These are phyloP conservation scores for Menidia menidia DNA, from an alignment of 2,797 vertebrate genomes.

Conservation along the genomic window DNA sequence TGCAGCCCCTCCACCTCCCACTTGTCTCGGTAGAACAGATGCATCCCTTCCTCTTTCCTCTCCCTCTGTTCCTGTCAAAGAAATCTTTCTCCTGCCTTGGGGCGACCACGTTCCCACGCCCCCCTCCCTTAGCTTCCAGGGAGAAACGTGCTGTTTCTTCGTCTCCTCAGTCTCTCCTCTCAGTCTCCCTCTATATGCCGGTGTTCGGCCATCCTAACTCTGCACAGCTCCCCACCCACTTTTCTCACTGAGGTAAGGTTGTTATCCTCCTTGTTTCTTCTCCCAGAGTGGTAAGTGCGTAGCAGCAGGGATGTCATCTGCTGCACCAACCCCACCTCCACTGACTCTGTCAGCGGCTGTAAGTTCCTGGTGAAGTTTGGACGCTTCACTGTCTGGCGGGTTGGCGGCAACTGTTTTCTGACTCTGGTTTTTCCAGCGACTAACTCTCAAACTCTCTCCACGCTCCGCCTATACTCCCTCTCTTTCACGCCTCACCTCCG, in stretches of 20 bases:
- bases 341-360: conserved; percentile 64
- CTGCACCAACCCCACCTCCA: conserved; percentile 50
- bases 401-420: conserved; percentile 54
- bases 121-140: conserved; percentile 43
- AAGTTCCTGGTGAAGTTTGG: conserved; percentile 72
- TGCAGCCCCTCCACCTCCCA: conserved; percentile 88
- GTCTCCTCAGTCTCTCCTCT: conserved; percentile 57
- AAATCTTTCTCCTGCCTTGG: conserved; percentile 50
- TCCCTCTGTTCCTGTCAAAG: conserved; percentile 45
- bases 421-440: conserved; percentile 52
- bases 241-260: conserved; percentile 59
- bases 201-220: conserved; percentile 66
- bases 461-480: conserved; percentile 52
- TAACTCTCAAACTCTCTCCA: conserved; percentile 64
- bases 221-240: conserved; percentile 48
- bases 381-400: conserved; percentile 59
- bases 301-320: conserved; percentile 55
- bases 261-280: conserved; percentile 71
- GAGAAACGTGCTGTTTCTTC: conserved; percentile 44
- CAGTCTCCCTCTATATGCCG: conserved; percentile 72
- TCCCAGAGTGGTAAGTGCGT: conserved; percentile 53
- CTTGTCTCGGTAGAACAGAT: conserved; percentile 80
- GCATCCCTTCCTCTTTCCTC: conserved; percentile 67
- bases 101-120: conserved; percentile 43
- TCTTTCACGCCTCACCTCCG: conserved; percentile 55